These are phyloP conservation scores for Benthochromis sp. DNA, from an alignment of 2,113 vertebrate genomes.

Conservation along the genomic window DNA sequence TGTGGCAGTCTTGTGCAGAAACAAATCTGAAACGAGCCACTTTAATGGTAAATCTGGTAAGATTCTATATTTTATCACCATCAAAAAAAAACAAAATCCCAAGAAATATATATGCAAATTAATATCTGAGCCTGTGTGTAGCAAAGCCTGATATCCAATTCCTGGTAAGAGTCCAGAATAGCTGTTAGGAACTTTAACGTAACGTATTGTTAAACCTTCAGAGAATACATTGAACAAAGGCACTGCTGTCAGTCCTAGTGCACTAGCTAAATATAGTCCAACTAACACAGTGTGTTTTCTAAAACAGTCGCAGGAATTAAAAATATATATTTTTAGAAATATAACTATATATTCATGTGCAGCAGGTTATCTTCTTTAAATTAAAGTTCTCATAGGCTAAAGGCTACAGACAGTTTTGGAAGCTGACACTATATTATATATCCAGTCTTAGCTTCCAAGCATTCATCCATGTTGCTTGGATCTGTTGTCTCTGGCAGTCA, in stretches of 20 bases:
- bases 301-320: not conserved
- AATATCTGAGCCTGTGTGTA: not conserved
- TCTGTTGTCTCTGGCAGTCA: slow-evolving; percentile 7
- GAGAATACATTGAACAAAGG: not conserved
- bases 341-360: not conserved
- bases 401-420: not conserved
- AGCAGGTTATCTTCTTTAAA: not conserved
- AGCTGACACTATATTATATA: not conserved
- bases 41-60: not conserved
- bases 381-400: not conserved
- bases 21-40: not conserved
- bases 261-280: not conserved
- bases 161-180: not conserved
- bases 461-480: not conserved
- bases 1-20: not conserved
- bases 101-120: not conserved
- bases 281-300: not conserved
- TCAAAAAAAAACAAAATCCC: not conserved
- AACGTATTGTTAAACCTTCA: not conserved
- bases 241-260: not conserved
- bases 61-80: not conserved
- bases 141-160: not conserved
- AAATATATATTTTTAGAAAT: not conserved
- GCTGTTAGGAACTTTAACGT: not conserved
- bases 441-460: not conserved